A percentile compares a stretch with the other conserved stretches of the same genome.
These are phyloP conservation scores for Rutilus rutilus DNA, from an alignment of 2,113 vertebrate genomes.

Conservation along the genomic window DNA sequence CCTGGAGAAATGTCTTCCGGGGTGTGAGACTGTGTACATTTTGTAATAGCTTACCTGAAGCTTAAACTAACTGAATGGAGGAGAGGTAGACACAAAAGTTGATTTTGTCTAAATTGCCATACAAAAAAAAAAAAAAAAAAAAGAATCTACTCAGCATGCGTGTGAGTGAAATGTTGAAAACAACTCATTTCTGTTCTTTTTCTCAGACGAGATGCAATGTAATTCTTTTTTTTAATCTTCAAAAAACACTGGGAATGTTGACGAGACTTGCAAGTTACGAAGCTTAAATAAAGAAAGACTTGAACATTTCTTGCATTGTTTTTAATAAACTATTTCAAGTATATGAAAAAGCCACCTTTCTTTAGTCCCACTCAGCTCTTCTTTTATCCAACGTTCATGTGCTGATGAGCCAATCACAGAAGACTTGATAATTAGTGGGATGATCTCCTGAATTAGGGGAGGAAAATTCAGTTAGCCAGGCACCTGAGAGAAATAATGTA, in stretches of 20 bases:
- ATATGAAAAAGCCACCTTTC: neutral
- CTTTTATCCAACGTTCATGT: neutral
- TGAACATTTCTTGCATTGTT: slow-evolving; percentile 16
- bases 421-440: neutral
- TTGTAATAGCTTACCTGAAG: slow-evolving; percentile 25
- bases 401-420: neutral
- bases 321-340: slow-evolving; percentile 12
- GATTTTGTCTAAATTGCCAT: slow-evolving; percentile 13
- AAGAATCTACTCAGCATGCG: slow-evolving; percentile 7
- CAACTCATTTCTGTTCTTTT: neutral
- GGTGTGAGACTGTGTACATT: slow-evolving; percentile 37
- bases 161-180: slow-evolving; percentile 17
- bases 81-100: neutral
- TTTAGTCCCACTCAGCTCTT: neutral
- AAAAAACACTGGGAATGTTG: slow-evolving; percentile 24
- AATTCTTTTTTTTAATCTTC: neutral
- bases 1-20: slow-evolving; percentile 40
- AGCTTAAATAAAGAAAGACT: slow-evolving; percentile 28
- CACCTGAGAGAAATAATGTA: neutral
- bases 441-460: neutral
- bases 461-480: neutral
- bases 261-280: slow-evolving; percentile 15
- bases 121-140: neutral
- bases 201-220: slow-evolving; percentile 4
- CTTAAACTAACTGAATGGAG: slow-evolving; percentile 11